Percentiles rank a stretch among this genome's conserved stretches.
These are phyloP conservation scores for Macrophya alboannulata DNA, from an alignment of 2,888 invertebrate species.

Conservation along the genomic window DNA sequence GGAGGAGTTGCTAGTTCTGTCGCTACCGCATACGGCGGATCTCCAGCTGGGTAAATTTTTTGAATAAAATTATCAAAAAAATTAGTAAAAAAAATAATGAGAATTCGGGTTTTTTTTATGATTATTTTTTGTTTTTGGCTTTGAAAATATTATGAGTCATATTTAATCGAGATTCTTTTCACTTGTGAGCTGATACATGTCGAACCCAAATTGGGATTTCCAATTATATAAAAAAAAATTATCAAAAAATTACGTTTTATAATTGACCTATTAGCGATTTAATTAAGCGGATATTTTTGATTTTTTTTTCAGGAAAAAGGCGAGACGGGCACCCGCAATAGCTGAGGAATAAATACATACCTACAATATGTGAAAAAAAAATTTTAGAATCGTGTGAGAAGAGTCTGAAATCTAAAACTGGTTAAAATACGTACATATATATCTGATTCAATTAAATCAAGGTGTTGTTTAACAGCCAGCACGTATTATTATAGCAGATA, in stretches of 20 bases:
- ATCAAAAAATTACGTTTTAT: no score
- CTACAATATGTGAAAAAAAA: not conserved
- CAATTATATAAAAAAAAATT: not conserved
- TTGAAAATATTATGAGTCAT: no score
- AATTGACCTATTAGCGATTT: not conserved
- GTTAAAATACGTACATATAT: not conserved
- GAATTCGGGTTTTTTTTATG: not conserved
- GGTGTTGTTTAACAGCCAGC: no score
- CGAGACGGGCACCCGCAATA: conserved; percentile 62
- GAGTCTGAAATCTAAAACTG: conserved; percentile 32
- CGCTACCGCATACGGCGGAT: conserved; percentile 87
- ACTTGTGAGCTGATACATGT: no score
- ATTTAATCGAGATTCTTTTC: no score
- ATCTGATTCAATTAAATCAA: not conserved
- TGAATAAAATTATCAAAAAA: conserved; percentile 68
- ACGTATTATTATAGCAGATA: no score
- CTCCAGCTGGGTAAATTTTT: conserved; percentile 79
- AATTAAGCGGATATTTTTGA: conserved; percentile 12
- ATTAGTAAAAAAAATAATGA: not conserved
- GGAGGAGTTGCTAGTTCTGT: conserved; percentile 88
- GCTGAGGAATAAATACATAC: conserved; percentile 67
- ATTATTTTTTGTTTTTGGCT: not conserved
- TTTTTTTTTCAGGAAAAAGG: conserved; percentile 67
- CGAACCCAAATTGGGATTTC: not conserved
- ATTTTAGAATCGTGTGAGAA: not conserved